A percentile compares a stretch with the other conserved stretches of the same genome.
Evolutionary conservation across 2,888 invertebrate species (phyloP).

Genomic region (Bruchidius siliquastri): DNA sequence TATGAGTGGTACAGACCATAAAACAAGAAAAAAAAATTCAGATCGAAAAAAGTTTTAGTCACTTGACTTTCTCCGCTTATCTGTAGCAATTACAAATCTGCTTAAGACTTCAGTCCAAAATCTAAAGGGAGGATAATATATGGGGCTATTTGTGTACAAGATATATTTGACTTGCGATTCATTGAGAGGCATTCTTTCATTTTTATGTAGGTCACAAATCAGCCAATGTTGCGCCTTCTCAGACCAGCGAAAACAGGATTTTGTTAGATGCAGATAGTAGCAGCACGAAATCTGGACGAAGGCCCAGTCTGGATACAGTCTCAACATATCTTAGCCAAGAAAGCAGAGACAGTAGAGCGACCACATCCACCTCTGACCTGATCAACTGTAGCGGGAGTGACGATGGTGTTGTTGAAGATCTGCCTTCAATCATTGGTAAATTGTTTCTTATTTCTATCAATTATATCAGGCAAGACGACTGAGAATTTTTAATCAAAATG

Average conservation of each 20-base stretch:
- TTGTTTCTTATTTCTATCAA: conserved; percentile 18
- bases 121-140: too few relatives aligned
- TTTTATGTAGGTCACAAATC: conserved; percentile 46
- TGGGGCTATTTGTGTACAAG: too few relatives aligned
- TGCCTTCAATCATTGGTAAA: conserved; percentile 43
- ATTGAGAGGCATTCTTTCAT: too few relatives aligned
- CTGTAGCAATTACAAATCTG: too few relatives aligned
- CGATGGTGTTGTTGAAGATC: conserved; percentile 34
- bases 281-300: conserved; percentile 70
- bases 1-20: too few relatives aligned
- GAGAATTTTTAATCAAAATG: too few relatives aligned
- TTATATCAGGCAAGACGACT: too few relatives aligned
- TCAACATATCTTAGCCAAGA: conserved; percentile 86
- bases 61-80: too few relatives aligned
- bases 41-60: too few relatives aligned
- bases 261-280: conserved; percentile 63
- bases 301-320: conserved; percentile 83
- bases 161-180: too few relatives aligned
- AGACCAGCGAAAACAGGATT: conserved; percentile 35
- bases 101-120: too few relatives aligned
- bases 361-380: conserved; percentile 42
- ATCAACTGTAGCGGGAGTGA: conserved; percentile 41
- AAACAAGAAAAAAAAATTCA: too few relatives aligned
- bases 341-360: conserved; percentile 62
- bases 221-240: conserved; percentile 25